Base-by-base conservation (phyloP, 2,888 invertebrate genomes). In the Ectemnius lituratus region DNA sequence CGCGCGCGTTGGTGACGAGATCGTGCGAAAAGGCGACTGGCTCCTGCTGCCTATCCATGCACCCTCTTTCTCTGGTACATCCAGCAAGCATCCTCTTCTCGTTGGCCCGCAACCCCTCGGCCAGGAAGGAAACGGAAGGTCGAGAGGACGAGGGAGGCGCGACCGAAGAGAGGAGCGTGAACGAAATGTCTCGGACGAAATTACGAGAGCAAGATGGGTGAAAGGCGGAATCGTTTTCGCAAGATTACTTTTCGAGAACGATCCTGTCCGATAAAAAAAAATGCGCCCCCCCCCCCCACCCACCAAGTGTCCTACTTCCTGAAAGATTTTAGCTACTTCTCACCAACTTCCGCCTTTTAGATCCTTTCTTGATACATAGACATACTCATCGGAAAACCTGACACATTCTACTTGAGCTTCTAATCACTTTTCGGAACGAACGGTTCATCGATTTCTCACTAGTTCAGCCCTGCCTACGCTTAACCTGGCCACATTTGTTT, bases 401-500 rank as follows among this genome's bases (percentile, higher is more conserved):
- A 37, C 37, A 37, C 8, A 37, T 37, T 37, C 37, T 37, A 37
- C 37, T 37, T 37, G 8, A 37, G 37, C 37, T 8, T 37, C 37
- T 37, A 37, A 37, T 37, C 37, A 37, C 37, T 37, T 37, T 59
- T 56, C 52, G 45, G 1, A 28, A 67, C 56, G 76, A 56, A 52
- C 52, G 65, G 49, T 62, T 77, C 67, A 74, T 80, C 69, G 47
- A 58, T 64, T 62, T 71, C 62, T 60, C 59, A 66, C 73, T 61
- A 65, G 47, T 71, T 45, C 60, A 20, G n/a, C 46, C 62, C 47
- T 57, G 45, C 64, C 62, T 28, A 57, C 62, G 60, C 57, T 27
- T 27, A 16, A 56, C 58, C 73, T 76, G 79, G 75, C 73, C 63
- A 58, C 68, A 77, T 74, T 82, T 85, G 78, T 84, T 85, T 86